Evolutionary conservation across 1,140 invertebrate genomes (phyloP).

Genomic region (Neuroterus valhalla): DNA sequence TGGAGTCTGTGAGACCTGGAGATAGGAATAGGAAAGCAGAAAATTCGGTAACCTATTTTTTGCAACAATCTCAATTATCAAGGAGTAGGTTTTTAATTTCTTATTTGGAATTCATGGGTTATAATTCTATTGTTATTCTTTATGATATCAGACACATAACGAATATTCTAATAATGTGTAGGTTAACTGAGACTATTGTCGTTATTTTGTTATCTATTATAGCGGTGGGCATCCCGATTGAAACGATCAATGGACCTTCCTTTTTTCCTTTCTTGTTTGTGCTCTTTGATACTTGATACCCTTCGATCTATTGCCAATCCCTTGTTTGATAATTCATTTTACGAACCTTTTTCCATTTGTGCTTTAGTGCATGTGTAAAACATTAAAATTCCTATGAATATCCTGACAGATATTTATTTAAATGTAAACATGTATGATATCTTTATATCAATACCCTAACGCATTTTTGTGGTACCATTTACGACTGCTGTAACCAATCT

Average conservation of each 20-base stretch:
- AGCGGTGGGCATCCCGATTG: neutral
- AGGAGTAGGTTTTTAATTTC: neutral
- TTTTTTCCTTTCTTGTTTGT: slow-evolving; percentile 8
- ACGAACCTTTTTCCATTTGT: neutral
- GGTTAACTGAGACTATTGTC: neutral
- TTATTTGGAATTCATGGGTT: no score
- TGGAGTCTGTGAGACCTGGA: neutral
- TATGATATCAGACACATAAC: neutral
- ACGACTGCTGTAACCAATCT: no score
- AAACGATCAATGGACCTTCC: neutral
- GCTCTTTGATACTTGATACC: slow-evolving; percentile 19
- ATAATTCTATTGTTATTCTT: no score
- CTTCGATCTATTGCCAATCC: neutral
- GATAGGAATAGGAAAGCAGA: no score
- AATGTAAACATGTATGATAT: no score
- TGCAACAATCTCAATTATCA: neutral
- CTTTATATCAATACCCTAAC: no score
- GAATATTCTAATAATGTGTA: neutral
- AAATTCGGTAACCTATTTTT: neutral
- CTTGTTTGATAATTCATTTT: slow-evolving; percentile 4
- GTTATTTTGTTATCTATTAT: neutral
- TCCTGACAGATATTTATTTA: neutral
- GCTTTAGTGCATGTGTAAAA: neutral
- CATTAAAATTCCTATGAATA: neutral
- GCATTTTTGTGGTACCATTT: no score